Evolutionary conservation across 2,797 vertebrate species (phyloP).

Genomic region (Molossus molossus): DNA sequence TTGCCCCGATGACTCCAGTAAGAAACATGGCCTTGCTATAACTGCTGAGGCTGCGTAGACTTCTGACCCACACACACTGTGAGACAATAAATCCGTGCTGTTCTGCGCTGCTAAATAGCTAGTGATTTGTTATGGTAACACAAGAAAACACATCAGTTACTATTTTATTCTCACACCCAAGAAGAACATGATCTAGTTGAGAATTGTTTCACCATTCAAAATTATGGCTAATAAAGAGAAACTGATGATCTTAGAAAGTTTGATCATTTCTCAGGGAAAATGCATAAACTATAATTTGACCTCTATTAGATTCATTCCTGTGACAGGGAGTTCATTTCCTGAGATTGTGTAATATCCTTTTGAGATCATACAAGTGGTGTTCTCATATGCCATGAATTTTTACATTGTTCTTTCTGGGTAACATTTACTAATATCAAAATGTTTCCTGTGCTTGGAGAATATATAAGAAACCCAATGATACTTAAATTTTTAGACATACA

Average conservation of each 20-base stretch:
- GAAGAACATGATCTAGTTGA: not conserved
- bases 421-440: constrained; percentile 72
- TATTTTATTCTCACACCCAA: constrained; percentile 42
- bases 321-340: constrained; percentile 68
- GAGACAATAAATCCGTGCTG: not conserved
- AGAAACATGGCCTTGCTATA: not conserved
- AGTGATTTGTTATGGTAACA: not conserved
- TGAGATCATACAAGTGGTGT: constrained; percentile 71
- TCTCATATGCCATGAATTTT: constrained; percentile 62
- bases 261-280: constrained; percentile 51
- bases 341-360: constrained; percentile 60
- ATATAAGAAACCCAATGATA: not conserved
- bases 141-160: not conserved
- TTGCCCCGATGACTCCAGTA: not conserved
- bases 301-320: constrained; percentile 12
- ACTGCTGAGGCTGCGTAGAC: not conserved
- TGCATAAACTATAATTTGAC: constrained; percentile 31
- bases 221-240: not conserved
- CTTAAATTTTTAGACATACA: not conserved
- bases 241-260: constrained; percentile 39
- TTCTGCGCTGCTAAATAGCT: not conserved
- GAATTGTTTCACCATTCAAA: constrained; percentile 67
- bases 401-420: constrained; percentile 75
- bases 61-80: not conserved
- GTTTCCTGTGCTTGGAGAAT: constrained; percentile 30